phyloP scores from a whole-genome alignment of 2,113 vertebrate species.

The Epinephelus fuscoguttatus region DNA sequence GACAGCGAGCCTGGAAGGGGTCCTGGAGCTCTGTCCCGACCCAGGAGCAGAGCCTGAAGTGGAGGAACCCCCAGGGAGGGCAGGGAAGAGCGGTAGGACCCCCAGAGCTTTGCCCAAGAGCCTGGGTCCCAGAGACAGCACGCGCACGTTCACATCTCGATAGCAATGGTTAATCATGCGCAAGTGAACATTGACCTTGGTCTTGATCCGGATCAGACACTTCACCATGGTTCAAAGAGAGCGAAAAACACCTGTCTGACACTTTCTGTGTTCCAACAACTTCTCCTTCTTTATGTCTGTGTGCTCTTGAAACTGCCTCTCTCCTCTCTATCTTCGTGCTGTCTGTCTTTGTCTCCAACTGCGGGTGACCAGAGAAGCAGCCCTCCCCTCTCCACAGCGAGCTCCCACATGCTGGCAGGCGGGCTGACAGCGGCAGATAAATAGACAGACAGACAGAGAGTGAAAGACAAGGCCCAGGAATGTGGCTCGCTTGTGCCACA shows the following conservation, averaged over 20 bases:
- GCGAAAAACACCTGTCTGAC: slow-evolving; percentile 1
- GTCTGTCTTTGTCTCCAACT: slow-evolving; percentile 22
- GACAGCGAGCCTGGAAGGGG: slow-evolving; percentile 59
- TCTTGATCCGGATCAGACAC: slow-evolving; percentile 92
- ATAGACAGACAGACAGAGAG: slow-evolving; percentile 33
- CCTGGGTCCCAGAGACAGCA: slow-evolving; percentile 90
- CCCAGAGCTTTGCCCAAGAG: slow-evolving; percentile 87
- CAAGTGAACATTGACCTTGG: slow-evolving; percentile 92
- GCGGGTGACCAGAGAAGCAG: background rate
- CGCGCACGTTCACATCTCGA: slow-evolving; percentile 88
- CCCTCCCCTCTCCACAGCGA: slow-evolving; percentile 12
- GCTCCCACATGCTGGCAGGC: slow-evolving; percentile 15
- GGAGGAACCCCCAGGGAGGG: slow-evolving; percentile 56
- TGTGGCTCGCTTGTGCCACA: slow-evolving; percentile 52
- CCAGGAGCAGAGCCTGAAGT: slow-evolving; percentile 50
- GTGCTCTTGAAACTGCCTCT: background rate
- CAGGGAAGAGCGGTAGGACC: slow-evolving; percentile 78
- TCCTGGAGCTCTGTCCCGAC: slow-evolving; percentile 49
- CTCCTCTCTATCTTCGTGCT: slow-evolving; percentile 3
- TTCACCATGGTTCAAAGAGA: slow-evolving; percentile 87
- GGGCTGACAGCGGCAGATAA: slow-evolving; percentile 30
- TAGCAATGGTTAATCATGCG: slow-evolving; percentile 94
- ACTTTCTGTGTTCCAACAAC: background rate
- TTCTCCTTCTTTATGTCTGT: background rate
- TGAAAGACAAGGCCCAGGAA: slow-evolving; percentile 71